Evolutionary conservation across 2,888 invertebrate genomes (phyloP).

Genomic region (Apeira syringaria): DNA sequence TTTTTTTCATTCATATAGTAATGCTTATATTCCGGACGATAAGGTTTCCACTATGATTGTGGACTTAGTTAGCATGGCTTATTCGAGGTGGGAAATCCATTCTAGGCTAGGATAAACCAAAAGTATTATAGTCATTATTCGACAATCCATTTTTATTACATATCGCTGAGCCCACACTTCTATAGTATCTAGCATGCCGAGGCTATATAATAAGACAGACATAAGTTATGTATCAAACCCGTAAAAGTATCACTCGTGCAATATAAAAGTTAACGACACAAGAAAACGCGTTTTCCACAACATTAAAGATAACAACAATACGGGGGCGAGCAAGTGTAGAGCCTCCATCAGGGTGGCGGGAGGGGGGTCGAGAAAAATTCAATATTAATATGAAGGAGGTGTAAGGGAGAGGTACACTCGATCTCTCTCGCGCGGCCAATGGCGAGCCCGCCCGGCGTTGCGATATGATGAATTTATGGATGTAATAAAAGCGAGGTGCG

Average conservation of each 20-base stretch:
- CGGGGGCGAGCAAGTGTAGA: slow-evolving; percentile 82
- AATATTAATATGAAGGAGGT: slow-evolving; percentile 92
- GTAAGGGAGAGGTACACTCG: slow-evolving; percentile 80
- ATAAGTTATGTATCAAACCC: slow-evolving; percentile 79
- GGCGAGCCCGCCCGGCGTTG: slow-evolving; percentile 77
- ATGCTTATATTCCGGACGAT: too few relatives aligned
- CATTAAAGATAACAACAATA: slow-evolving; percentile 85
- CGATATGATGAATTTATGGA: slow-evolving; percentile 93
- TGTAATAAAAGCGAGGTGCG: slow-evolving; percentile 88
- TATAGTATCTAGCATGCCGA: slow-evolving; percentile 4
- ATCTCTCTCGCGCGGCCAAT: slow-evolving; percentile 83
- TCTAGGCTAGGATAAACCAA: too few relatives aligned
- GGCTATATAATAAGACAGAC: slow-evolving; percentile 39
- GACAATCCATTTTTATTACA: too few relatives aligned
- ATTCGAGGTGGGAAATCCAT: too few relatives aligned
- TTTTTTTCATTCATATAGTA: too few relatives aligned
- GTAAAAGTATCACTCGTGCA: slow-evolving; percentile 82
- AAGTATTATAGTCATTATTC: too few relatives aligned
- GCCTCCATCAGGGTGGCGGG: slow-evolving; percentile 80
- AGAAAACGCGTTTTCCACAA: slow-evolving; percentile 85
- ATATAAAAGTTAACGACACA: slow-evolving; percentile 84
- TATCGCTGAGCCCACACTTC: neutral
- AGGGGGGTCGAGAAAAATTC: slow-evolving; percentile 88
- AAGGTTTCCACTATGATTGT: too few relatives aligned
- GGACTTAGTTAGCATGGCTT: too few relatives aligned